A percentile compares a stretch with the other conserved stretches of the same genome.
phyloP scores from a whole-genome alignment of 1,140 invertebrate genomes.

The Hormaphis cornu region DNA sequence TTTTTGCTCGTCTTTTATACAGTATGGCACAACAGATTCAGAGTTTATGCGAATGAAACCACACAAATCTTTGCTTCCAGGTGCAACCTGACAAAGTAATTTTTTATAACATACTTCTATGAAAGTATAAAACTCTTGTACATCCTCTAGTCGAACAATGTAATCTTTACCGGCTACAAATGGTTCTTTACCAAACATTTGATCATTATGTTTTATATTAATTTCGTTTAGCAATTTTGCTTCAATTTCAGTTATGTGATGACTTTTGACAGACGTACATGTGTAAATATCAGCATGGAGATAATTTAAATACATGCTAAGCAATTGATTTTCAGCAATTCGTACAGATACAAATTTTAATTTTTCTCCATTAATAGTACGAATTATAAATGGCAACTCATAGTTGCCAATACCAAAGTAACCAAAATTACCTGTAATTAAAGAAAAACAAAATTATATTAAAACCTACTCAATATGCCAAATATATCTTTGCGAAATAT shows the following conservation, averaged over 20 bases:
- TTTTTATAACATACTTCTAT: slow-evolving; percentile 79
- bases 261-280: slow-evolving; percentile 83
- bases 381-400: slow-evolving; percentile 72
- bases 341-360: slow-evolving; percentile 84
- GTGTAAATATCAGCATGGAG: slow-evolving; percentile 72
- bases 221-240: slow-evolving; percentile 85
- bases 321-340: slow-evolving; percentile 77
- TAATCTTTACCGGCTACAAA: slow-evolving; percentile 77
- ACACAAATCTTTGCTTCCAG: slow-evolving; percentile 62
- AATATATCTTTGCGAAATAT: not conserved
- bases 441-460: not conserved
- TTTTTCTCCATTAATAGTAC: slow-evolving; percentile 49
- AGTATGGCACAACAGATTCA: slow-evolving; percentile 87
- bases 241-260: slow-evolving; percentile 85
- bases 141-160: slow-evolving; percentile 76
- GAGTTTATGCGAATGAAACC: slow-evolving; percentile 90
- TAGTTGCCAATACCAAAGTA: slow-evolving; percentile 77
- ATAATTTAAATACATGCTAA: slow-evolving; percentile 75
- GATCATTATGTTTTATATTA: slow-evolving; percentile 83
- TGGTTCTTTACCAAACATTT: slow-evolving; percentile 75
- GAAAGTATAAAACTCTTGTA: slow-evolving; percentile 83
- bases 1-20: slow-evolving; percentile 68
- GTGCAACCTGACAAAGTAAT: slow-evolving; percentile 53
- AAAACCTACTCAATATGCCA: not conserved
- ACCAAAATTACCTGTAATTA: slow-evolving; percentile 46